phyloP scores from a whole-genome alignment of 2,888 invertebrate genomes.

The Stictocephala bisonia region DNA sequence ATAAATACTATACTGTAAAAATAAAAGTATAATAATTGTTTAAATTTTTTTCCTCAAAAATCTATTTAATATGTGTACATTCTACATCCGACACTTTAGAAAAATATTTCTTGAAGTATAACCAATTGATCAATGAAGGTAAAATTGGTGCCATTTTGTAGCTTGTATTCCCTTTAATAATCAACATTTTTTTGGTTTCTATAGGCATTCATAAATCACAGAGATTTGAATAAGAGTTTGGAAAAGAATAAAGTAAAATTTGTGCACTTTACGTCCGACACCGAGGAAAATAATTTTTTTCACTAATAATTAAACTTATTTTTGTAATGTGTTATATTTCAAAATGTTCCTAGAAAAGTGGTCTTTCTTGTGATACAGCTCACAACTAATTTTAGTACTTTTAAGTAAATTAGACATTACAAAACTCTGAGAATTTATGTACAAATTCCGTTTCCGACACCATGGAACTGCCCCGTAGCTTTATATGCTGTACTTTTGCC shows the following conservation, averaged over 20 bases:
- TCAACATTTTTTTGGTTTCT: neutral
- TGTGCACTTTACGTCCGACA: constrained; percentile 39
- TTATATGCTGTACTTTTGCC: too few relatives aligned
- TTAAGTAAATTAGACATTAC: neutral
- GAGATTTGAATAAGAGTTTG: constrained; percentile 18
- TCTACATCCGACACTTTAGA: neutral
- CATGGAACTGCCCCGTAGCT: constrained; percentile 24
- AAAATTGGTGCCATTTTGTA: constrained; percentile 15
- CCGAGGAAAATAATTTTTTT: constrained; percentile 17
- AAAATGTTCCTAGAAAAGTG: neutral
- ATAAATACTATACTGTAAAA: too few relatives aligned
- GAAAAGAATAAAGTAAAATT: too few relatives aligned
- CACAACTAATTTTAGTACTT: neutral
- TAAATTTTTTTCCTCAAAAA: too few relatives aligned
- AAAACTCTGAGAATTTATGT: neutral
- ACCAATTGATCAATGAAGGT: neutral
- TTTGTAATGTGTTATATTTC: neutral
- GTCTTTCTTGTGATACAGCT: constrained; percentile 12
- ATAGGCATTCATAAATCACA: constrained; percentile 9
- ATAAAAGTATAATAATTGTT: too few relatives aligned
- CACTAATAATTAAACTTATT: neutral
- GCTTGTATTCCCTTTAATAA: neutral
- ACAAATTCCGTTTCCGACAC: constrained; percentile 16
- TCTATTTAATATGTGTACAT: too few relatives aligned
- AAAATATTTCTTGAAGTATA: constrained; percentile 10